Evolutionary conservation across 2,113 vertebrate genomes (phyloP).

Genomic region (Edolisoma coerulescens): DNA sequence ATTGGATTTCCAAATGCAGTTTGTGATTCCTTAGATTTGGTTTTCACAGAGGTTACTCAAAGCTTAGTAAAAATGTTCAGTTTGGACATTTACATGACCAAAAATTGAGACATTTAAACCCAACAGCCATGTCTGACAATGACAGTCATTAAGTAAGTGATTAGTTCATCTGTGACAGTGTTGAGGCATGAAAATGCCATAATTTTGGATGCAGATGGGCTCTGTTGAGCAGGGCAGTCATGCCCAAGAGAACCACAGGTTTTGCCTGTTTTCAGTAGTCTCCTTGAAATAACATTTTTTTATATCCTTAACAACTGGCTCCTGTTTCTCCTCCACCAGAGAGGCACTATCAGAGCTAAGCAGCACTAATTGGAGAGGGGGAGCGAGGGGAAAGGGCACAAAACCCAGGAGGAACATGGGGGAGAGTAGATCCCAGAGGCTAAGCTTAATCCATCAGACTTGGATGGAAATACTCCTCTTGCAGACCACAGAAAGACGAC

Average conservation of each 20-base stretch:
- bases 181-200: neutral
- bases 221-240: neutral
- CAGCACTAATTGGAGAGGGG: neutral
- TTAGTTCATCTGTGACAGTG: neutral
- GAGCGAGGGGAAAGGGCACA: neutral
- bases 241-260: neutral
- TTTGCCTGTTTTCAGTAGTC: neutral
- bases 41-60: neutral
- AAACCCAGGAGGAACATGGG: neutral
- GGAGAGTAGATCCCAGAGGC: neutral
- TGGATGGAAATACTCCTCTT: neutral
- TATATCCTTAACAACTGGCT: neutral
- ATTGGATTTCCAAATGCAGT: neutral
- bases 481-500: neutral
- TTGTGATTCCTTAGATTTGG: neutral
- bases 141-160: neutral
- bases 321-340: neutral
- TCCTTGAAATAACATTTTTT: neutral
- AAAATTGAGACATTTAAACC: neutral
- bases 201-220: neutral
- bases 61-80: neutral
- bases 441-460: neutral
- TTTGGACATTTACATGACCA: neutral
- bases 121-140: rapidly evolving
- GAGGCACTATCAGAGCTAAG: neutral